Conservation (phyloP, 2,797 vertebrate species). For the Mallotus villosus region DNA sequence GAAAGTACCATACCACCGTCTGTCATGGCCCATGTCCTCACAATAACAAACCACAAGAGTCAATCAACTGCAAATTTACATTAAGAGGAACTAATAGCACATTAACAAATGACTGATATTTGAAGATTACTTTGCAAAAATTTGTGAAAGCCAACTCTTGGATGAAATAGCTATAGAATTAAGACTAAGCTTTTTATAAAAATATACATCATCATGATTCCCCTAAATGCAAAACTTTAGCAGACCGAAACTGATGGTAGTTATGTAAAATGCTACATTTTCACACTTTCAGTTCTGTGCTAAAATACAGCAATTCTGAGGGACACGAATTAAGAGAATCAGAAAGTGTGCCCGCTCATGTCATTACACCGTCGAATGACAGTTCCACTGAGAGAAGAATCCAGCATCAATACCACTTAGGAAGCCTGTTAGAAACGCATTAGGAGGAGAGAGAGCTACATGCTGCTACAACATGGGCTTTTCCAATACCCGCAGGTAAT, state of each 20-base stretch:
- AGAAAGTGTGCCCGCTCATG: not conserved
- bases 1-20: not conserved
- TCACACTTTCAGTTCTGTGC: too few relatives aligned
- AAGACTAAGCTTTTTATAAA: too few relatives aligned
- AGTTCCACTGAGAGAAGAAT: conserved; percentile 52
- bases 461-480: conserved; percentile 37
- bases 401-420: conserved; percentile 48
- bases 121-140: too few relatives aligned
- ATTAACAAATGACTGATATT: too few relatives aligned
- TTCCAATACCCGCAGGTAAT: conserved; percentile 51
- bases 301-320: not conserved
- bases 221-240: too few relatives aligned
- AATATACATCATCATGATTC: too few relatives aligned
- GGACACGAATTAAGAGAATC: not conserved
- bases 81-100: too few relatives aligned
- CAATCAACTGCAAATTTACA: too few relatives aligned
- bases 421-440: conserved; percentile 49
- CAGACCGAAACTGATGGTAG: too few relatives aligned
- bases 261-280: too few relatives aligned
- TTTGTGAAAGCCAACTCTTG: too few relatives aligned
- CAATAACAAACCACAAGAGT: not conserved
- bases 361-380: not conserved
- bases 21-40: not conserved
- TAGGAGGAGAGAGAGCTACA: conserved; percentile 44
- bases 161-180: too few relatives aligned